Percentiles rank a stretch among this genome's conserved stretches.
Conservation (phyloP, 1,140 invertebrate species). For the Sarcophaga bullata region DNA sequence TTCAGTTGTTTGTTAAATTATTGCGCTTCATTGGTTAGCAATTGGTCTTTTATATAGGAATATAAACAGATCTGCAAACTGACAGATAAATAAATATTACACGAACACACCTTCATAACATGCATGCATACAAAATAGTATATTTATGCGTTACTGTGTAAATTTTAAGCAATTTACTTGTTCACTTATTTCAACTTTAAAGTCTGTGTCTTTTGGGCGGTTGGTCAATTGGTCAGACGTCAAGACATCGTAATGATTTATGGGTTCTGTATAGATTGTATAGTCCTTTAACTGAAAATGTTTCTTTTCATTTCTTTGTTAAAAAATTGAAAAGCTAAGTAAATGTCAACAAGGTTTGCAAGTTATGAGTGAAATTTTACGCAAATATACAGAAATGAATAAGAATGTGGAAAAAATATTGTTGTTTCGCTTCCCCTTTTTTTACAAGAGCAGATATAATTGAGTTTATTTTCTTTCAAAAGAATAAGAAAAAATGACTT, state of each 20-base stretch:
- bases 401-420: too few species aligned
- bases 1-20: constrained; percentile 20
- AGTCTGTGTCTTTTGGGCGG: too few species aligned
- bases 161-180: neutral
- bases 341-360: neutral
- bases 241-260: neutral
- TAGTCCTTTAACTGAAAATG: too few species aligned
- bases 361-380: neutral
- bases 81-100: neutral
- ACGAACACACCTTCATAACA: too few species aligned
- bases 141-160: too few species aligned
- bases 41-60: neutral
- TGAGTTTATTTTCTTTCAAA: too few species aligned
- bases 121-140: too few species aligned
- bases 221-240: neutral
- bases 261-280: fast-evolving
- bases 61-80: neutral
- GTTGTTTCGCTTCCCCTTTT: too few species aligned
- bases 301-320: too few species aligned
- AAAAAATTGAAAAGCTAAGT: neutral
- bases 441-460: too few species aligned
- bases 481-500: too few species aligned
- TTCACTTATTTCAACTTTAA: neutral
- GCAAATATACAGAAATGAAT: too few species aligned
- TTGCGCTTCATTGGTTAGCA: constrained; percentile 3